Base-by-base conservation (phyloP, 2,797 vertebrate genomes). In the Okamejei kenojei region DNA sequence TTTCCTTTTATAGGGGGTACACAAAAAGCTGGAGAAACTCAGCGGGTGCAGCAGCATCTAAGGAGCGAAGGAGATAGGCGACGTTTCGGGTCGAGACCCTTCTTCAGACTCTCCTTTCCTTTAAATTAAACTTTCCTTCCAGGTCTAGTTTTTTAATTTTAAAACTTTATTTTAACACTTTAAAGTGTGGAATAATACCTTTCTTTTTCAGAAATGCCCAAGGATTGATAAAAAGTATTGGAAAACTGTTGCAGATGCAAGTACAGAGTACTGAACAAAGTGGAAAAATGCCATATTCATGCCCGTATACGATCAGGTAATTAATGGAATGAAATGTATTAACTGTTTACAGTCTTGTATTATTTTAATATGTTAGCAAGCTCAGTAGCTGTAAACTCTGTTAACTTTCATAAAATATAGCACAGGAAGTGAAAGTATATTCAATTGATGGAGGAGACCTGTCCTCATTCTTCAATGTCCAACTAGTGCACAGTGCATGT, bases 151-250 rank as follows among this genome's bases (percentile, higher is more conserved):
- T 38, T 84, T 71, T 19, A 32, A 32, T 19, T 61, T 26, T 9
- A 7, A 13, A 71, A 38, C 23, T 90, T 90, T 71, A 32, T 65
- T 71, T 71, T 71, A 45, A 68, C 71, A 58, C 2, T 92, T 35
- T 26, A 26, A 13, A 0, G 23, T 23, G n/a, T 68, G 61, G 68
- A 76, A 29, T 92, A 54, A 74, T 7, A 35, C 26, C 26, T 92
- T 92, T 76, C 71, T 76, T 74, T 74, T 91, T 9, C 96, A 99
- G 99, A 94, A 98, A 97, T 93, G 95, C 97, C 74, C 97, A 98
- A 21, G 98, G 98, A 65, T 97, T 99, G 94, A 94, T 99, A n/a
- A 98, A 97, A 95, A 96, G 97, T 88, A 94, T 98, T 77, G 96
- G 97, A 93, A 97, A 96, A 93, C 96, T 99, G 93, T 95, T 99